phyloP scores from a whole-genome alignment of 2,113 vertebrate genomes.

The Calyptomena viridis region DNA sequence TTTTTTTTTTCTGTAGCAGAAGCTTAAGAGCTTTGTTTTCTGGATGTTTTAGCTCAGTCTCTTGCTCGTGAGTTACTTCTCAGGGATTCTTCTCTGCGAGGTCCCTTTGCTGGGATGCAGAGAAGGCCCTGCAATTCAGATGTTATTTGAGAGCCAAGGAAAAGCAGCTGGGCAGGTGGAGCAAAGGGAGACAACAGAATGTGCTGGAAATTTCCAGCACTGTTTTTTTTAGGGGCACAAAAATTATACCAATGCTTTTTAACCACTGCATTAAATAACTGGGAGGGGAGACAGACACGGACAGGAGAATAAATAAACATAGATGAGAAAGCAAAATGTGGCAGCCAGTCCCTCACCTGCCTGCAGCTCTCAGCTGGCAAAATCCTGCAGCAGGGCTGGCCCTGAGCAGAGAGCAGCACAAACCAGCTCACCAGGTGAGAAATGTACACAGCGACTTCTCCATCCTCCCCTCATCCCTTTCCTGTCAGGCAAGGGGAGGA shows the following conservation, averaged over 20 bases:
- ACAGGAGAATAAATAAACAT: not conserved
- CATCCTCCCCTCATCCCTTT: not conserved
- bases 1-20: not conserved
- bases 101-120: not conserved
- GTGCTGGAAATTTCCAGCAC: constrained; percentile 74
- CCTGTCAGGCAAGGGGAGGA: not conserved
- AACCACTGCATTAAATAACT: not conserved
- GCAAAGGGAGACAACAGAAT: constrained; percentile 59
- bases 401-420: not conserved
- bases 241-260: not conserved
- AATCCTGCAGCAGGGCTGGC: not conserved
- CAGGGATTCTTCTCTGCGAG: not conserved
- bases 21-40: not conserved
- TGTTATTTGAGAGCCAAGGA: constrained; percentile 10
- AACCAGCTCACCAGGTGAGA: not conserved
- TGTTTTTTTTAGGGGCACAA: not conserved
- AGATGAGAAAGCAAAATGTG: not conserved
- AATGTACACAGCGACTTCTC: not conserved
- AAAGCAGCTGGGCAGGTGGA: constrained; percentile 54
- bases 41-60: not conserved
- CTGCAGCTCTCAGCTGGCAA: not conserved
- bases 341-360: not conserved
- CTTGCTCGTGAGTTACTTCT: not conserved
- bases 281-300: too few species aligned
- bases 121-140: not conserved